A percentile compares a stretch with the other conserved stretches of the same genome.
phyloP scores from a whole-genome alignment of 2,888 invertebrate genomes.

The Trichogramma evanescens region DNA sequence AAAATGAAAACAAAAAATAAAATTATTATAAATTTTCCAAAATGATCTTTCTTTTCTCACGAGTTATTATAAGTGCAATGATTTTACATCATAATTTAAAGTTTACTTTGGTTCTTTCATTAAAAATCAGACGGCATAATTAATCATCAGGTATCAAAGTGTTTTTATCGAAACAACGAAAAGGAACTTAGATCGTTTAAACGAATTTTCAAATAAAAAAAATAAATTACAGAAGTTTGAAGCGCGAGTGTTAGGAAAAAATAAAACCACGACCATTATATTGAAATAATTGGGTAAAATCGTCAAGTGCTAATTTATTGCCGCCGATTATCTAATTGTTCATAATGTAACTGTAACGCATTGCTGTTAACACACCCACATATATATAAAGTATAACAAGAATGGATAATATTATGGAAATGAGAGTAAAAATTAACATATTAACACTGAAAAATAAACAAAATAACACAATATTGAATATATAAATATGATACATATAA shows the following conservation, averaged over 20 bases:
- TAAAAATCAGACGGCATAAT: too few relatives aligned
- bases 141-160: too few relatives aligned
- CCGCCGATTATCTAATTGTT: slow-evolving; percentile 45
- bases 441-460: slow-evolving; percentile 2
- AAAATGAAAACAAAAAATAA: slow-evolving; percentile 10
- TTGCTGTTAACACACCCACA: slow-evolving; percentile 39
- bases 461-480: slow-evolving; percentile 15
- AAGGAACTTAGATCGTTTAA: too few relatives aligned
- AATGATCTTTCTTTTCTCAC: background rate
- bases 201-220: too few relatives aligned
- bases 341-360: slow-evolving; percentile 39
- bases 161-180: too few relatives aligned
- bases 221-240: too few relatives aligned
- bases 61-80: too few relatives aligned
- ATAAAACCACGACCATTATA: slow-evolving; percentile 41
- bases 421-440: slow-evolving; percentile 13
- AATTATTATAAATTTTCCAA: slow-evolving; percentile 10
- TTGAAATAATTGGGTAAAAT: slow-evolving; percentile 30
- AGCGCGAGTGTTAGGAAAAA: too few relatives aligned
- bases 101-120: too few relatives aligned
- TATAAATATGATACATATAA: slow-evolving; percentile 15
- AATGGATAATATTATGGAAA: slow-evolving; percentile 23
- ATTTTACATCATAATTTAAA: too few relatives aligned
- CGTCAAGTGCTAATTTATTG: slow-evolving; percentile 39
- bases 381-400: too few relatives aligned